Evolutionary conservation across 2,888 invertebrate genomes (phyloP), one percentile per base, ranked within the genome.

Genomic region (Erannis defoliaria): DNA sequence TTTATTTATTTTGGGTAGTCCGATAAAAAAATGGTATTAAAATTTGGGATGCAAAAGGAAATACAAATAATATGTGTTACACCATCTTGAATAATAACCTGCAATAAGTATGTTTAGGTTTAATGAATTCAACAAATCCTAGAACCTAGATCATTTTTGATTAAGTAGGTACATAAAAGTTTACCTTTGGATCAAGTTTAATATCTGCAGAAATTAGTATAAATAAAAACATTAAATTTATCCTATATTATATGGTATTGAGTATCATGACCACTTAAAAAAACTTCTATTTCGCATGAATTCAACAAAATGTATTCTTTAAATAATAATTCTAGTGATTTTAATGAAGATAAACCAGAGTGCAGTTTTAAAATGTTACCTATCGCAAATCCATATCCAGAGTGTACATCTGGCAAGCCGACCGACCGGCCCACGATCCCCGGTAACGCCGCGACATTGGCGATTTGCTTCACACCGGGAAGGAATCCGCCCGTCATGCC

Each of bases 381-480:
- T 84, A 99, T 99, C 12, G 99, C 99, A 95, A 99, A 99, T 54
- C 99, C 99, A 93, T 99, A 99, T 14, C 99, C 99, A 4, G 99
- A 98, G 88, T 99, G 99, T 16, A 99, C 96, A 92, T 99, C 99
- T 0, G 99, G 99, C 62, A 99, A 93, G 2, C 99, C 99, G 60
- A 99, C 96, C 0, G 99, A 99, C 73, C 93, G 94, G 46, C 98
- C 97, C 12, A 99, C 98, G 71, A 99, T 99, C 0, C 99, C 99
- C 10, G 99, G 99, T 61, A 99, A 92, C 0, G 99, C 98, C 31
- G 99, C 99, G 29, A 99, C 99, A 93, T 99, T 99, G 3, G 98
- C 99, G 67, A 99, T 99, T 90, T 99, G 99, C 90, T 99, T 99
- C 66, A 99, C 98, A 4, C 99, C 99, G 0, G 99, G 99, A 55